These are phyloP conservation scores for Leptoclinus maculatus DNA, from an alignment of 2,797 vertebrate species.

Conservation along the genomic window DNA sequence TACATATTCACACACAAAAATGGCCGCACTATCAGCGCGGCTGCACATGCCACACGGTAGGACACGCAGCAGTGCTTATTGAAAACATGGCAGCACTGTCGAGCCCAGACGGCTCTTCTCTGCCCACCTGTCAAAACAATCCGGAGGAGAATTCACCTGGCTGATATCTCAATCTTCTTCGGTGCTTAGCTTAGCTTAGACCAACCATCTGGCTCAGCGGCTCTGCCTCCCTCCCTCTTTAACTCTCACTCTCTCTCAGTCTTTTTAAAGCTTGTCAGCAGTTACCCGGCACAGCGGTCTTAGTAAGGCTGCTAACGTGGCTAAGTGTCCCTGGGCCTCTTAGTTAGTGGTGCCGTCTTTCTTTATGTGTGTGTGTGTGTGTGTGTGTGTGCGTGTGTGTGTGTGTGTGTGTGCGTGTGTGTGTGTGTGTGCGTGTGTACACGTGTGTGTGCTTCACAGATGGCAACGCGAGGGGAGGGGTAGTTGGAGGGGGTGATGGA, in stretches of 20 bases:
- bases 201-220: conserved; percentile 79
- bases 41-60: conserved; percentile 52
- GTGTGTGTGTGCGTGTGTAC: conserved; percentile 24
- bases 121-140: conserved; percentile 70
- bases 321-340: conserved; percentile 72
- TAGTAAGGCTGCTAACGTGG: conserved; percentile 75
- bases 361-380: conserved; percentile 29
- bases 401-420: conserved; percentile 35
- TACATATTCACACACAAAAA: conserved; percentile 71
- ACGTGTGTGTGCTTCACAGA: conserved; percentile 75
- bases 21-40: conserved; percentile 72
- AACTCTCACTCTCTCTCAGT: conserved; percentile 70
- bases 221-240: conserved; percentile 36
- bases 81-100: conserved; percentile 59
- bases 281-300: conserved; percentile 68
- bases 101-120: conserved; percentile 65
- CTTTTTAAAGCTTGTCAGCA: conserved; percentile 79
- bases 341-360: conserved; percentile 67
- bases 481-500: conserved; percentile 80
- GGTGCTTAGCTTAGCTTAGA: conserved; percentile 75
- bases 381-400: conserved; percentile 29
- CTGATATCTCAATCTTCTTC: conserved; percentile 74
- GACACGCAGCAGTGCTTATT: conserved; percentile 44
- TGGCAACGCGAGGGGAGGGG: conserved; percentile 76
- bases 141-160: conserved; percentile 77